Evolutionary conservation across 2,888 invertebrate genomes (phyloP), one percentile per base, ranked within the genome.

Genomic region (Rhodophaea formosa): DNA sequence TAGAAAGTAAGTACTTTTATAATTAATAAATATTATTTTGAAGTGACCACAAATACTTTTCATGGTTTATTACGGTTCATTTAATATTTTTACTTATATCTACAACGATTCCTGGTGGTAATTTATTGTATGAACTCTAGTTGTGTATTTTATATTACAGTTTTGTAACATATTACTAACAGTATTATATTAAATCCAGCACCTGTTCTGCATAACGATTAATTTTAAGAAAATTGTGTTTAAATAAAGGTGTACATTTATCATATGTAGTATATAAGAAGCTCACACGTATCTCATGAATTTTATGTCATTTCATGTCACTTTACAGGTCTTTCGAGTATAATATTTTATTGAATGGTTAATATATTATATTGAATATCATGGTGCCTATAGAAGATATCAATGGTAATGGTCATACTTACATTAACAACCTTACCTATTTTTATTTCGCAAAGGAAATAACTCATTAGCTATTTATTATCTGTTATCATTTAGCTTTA

Each of bases 401-500:
- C n/a, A 12, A 39, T 17, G 53, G 17, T 53, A 43, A 53, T 29
- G 53, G 44, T 53, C 52, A 52, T 39, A 53, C 14, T 53, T 43
- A 44, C 23, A 23, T 23, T 23, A 23, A 23, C n/a, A 10, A 35
- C 44, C 15, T 53, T 6, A 14, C 12, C 15, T n/a, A 52, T 14
- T 53, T 44, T 53, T 43, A 23, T 53, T 53, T 53, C 23, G 52
- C 23, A 39, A n/a, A 42, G 39, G 8, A 46, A 47, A 29, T 29
- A 29, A n/a, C n/a, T 44, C 30, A 30, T 53, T 53, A 15, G n/a
- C 29, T 8, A 44, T 30, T 53, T 15, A 16, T 44, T 29, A 23
- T 29, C 14, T 12, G 17, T 56, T 56, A 23, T 46, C 7, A 17
- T 23, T 49, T 15, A 43, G 29, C 35, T 17, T 53, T 12, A 12